Evolutionary conservation across 2,113 vertebrate species (phyloP).

Genomic region (Pygoscelis adeliae): DNA sequence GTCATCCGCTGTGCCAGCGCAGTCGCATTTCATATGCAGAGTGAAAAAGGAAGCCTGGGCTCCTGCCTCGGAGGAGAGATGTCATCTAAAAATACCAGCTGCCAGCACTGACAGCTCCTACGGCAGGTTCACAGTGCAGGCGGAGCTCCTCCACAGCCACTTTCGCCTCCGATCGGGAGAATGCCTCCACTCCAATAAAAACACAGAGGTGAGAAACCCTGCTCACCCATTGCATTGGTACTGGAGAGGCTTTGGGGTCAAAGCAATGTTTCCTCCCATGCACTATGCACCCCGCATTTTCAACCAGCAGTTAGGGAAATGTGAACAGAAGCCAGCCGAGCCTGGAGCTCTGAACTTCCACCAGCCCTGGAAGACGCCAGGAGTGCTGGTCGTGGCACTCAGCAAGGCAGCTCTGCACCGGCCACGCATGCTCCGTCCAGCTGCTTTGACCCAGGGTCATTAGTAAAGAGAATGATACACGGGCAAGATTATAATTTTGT

Average conservation of each 20-base stretch:
- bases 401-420: not conserved
- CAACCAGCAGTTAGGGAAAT: not conserved
- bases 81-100: not conserved
- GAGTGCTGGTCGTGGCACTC: too few species aligned
- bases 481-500: not conserved
- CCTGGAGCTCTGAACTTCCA: not conserved
- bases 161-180: rapidly evolving
- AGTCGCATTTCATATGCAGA: not conserved
- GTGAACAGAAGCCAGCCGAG: rapidly evolving
- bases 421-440: not conserved
- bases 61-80: not conserved
- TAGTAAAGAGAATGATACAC: not conserved
- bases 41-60: not conserved
- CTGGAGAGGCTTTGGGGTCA: not conserved
- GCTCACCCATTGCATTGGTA: not conserved
- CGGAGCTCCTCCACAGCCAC: not conserved
- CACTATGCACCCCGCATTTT: not conserved
- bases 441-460: not conserved
- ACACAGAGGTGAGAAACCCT: rapidly evolving
- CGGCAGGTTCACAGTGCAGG: rapidly evolving
- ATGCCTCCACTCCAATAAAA: not conserved
- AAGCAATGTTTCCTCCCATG: rapidly evolving
- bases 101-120: not conserved
- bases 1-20: rapidly evolving
- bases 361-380: not conserved